Percentiles rank a stretch among this genome's conserved stretches.
These are phyloP conservation scores for Pararge aegeria DNA, from an alignment of 1,140 invertebrate species.

Conservation along the genomic window DNA sequence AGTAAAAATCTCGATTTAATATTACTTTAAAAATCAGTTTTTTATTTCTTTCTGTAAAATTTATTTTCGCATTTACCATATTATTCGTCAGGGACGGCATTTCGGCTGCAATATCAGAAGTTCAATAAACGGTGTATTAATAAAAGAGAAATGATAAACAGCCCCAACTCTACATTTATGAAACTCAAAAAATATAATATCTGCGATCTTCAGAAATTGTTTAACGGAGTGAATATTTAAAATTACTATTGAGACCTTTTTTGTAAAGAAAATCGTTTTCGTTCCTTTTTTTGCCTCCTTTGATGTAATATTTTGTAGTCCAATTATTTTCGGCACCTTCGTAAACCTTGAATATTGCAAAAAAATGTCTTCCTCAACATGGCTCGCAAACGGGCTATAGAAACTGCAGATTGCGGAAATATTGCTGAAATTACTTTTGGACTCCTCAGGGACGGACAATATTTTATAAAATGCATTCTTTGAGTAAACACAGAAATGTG, in stretches of 20 bases:
- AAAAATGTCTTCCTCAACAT: conserved; percentile 10
- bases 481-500: too few relatives aligned
- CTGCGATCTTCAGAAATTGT: background rate
- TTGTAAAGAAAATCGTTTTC: background rate
- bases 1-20: too few relatives aligned
- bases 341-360: conserved; percentile 16
- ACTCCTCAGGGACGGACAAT: too few relatives aligned
- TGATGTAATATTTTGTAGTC: conserved; percentile 20
- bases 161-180: background rate
- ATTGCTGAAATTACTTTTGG: too few relatives aligned
- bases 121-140: too few relatives aligned
- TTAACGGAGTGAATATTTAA: background rate
- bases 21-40: too few relatives aligned
- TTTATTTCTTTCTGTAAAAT: too few relatives aligned
- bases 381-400: background rate
- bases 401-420: background rate
- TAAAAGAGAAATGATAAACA: too few relatives aligned
- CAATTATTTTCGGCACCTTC: conserved; percentile 26
- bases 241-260: background rate
- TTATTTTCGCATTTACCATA: too few relatives aligned
- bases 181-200: background rate
- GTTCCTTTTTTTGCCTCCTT: background rate
- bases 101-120: too few relatives aligned
- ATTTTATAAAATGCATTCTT: too few relatives aligned
- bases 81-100: too few relatives aligned